These are phyloP conservation scores for Phalacrocorax brasilianus DNA, from an alignment of 2,113 vertebrate species.

Conservation along the genomic window DNA sequence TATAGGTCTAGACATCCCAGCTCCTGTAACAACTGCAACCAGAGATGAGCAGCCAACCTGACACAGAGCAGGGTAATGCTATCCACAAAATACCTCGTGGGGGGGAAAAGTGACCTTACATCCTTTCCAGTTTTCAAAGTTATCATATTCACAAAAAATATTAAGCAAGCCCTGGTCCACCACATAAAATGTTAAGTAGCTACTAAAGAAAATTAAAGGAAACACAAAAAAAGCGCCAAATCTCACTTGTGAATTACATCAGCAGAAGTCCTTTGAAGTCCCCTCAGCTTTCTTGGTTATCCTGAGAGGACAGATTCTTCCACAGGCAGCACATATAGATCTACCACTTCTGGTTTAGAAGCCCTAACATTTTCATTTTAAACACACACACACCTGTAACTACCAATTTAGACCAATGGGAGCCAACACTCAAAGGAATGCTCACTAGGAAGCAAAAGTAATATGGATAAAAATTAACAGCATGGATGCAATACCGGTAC, in stretches of 20 bases:
- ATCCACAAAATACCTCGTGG: not conserved
- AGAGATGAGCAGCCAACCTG: not conserved
- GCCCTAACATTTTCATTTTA: not conserved
- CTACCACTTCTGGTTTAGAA: not conserved
- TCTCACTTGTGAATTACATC: not conserved
- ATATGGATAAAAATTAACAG: not conserved
- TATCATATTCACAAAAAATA: not conserved
- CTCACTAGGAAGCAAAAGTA: not conserved
- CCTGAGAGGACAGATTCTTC: not conserved
- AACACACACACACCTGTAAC: not conserved
- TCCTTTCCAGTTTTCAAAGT: not conserved
- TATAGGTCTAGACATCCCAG: not conserved
- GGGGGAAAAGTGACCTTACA: not conserved
- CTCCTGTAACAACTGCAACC: not conserved
- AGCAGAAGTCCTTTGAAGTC: not conserved
- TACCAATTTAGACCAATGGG: not conserved
- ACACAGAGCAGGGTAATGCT: not conserved
- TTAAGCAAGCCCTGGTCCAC: not conserved
- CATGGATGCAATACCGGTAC: not conserved
- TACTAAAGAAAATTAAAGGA: not conserved
- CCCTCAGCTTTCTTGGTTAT: not conserved
- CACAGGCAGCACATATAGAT: not conserved
- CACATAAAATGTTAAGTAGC: not conserved
- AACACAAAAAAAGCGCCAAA: not conserved
- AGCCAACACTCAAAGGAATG: not conserved